phyloP scores from a whole-genome alignment of 2,113 vertebrate species.

The Polypterus senegalus region DNA sequence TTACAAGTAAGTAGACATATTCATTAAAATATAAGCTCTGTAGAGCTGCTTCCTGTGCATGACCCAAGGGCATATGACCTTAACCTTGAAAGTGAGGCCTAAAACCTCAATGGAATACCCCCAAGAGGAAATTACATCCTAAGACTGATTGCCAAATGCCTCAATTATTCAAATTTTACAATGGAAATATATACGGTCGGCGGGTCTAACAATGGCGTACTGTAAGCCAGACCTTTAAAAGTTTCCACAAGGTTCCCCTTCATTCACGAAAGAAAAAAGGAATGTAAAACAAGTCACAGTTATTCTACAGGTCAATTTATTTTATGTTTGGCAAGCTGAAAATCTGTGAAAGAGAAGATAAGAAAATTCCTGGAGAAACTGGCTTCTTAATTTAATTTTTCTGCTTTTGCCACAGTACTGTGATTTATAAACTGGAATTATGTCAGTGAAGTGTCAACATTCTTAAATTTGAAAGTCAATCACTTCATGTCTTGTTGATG shows the following conservation, averaged over 20 bases:
- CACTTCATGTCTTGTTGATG: too few species aligned
- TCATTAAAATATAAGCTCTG: conserved; percentile 40
- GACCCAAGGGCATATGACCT: conserved; percentile 41
- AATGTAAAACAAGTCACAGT: too few species aligned
- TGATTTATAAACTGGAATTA: too few species aligned
- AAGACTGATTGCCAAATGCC: conserved; percentile 45
- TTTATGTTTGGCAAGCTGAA: too few species aligned
- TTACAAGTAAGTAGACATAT: conserved; percentile 29
- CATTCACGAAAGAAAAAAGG: too few species aligned
- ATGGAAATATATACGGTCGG: conserved; percentile 19
- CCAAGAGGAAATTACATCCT: conserved; percentile 40
- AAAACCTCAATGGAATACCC: conserved; percentile 36
- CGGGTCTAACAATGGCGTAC: conserved; percentile 21
- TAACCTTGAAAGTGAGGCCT: conserved; percentile 32
- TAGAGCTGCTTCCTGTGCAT: conserved; percentile 42
- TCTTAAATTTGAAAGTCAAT: too few species aligned
- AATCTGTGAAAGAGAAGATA: too few species aligned
- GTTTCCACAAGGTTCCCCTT: background rate
- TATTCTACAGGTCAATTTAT: too few species aligned
- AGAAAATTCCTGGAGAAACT: too few species aligned
- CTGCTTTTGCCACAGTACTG: too few species aligned
- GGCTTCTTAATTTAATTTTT: too few species aligned
- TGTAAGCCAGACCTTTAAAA: conserved; percentile 25
- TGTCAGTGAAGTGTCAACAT: too few species aligned
- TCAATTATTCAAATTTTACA: conserved; percentile 43